Conservation (phyloP, 2,888 invertebrate genomes). For the Ectemnius continuus region DNA sequence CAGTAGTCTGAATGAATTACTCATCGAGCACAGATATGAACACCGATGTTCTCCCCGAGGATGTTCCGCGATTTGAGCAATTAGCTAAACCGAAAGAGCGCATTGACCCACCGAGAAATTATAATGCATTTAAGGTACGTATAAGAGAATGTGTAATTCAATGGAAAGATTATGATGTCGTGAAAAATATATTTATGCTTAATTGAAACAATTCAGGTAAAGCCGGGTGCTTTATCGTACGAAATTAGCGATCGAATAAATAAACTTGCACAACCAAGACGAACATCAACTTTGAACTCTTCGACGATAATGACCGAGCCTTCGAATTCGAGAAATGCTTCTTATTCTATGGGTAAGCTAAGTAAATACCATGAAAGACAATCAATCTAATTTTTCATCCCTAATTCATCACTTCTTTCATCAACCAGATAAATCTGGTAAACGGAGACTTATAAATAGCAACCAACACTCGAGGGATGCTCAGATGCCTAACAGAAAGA, state of each 20-base stretch:
- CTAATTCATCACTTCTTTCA: background rate
- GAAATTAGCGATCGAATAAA: conserved; percentile 57
- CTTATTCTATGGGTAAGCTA: conserved; percentile 24
- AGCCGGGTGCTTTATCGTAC: conserved; percentile 54
- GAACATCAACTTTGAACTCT: conserved; percentile 13
- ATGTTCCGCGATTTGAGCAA: conserved; percentile 45
- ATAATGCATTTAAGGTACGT: conserved; percentile 41
- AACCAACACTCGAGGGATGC: conserved; percentile 44
- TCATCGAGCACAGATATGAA: conserved; percentile 40
- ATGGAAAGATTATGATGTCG: background rate
- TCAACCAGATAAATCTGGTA: conserved; percentile 27
- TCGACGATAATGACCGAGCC: too few relatives aligned
- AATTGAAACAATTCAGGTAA: conserved; percentile 48
- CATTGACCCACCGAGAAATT: conserved; percentile 40
- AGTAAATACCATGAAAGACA: background rate
- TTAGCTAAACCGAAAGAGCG: conserved; percentile 53
- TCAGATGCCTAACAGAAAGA: conserved; percentile 44
- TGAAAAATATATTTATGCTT: background rate
- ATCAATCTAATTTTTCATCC: background rate
- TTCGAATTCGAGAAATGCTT: background rate
- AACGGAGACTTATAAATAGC: conserved; percentile 49
- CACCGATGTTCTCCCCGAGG: conserved; percentile 30
- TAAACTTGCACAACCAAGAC: conserved; percentile 53
- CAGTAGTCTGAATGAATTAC: background rate
- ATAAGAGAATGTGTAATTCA: background rate